Conservation (phyloP, 2,797 vertebrate species). For the Miichthys miiuy region DNA sequence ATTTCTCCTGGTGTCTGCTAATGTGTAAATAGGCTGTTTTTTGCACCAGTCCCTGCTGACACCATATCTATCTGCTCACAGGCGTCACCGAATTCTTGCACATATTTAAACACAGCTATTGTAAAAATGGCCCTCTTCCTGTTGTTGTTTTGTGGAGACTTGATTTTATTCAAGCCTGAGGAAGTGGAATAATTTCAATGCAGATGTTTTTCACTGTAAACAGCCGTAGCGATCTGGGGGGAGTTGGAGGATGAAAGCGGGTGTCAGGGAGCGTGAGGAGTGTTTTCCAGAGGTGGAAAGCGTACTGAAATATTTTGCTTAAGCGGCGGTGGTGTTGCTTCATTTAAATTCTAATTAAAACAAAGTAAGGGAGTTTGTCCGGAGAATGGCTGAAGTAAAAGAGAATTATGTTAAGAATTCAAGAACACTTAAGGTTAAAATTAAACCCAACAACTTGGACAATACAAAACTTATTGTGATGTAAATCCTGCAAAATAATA, state of each 20-base stretch:
- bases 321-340: slow-evolving; percentile 17
- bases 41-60: slow-evolving; percentile 61
- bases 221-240: slow-evolving; percentile 76
- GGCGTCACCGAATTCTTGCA: slow-evolving; percentile 75
- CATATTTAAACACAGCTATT: slow-evolving; percentile 85
- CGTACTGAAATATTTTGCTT: slow-evolving; percentile 54
- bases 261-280: slow-evolving; percentile 52
- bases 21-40: slow-evolving; percentile 69
- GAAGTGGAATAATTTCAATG: slow-evolving; percentile 89
- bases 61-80: slow-evolving; percentile 69
- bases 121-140: slow-evolving; percentile 88
- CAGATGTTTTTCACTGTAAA: slow-evolving; percentile 90
- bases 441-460: background rate
- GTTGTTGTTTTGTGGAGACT: slow-evolving; percentile 87
- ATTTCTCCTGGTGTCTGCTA: slow-evolving; percentile 44
- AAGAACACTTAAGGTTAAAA: slow-evolving; percentile 10
- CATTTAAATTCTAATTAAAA: slow-evolving; percentile 53
- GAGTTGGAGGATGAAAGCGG: slow-evolving; percentile 63
- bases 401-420: slow-evolving; percentile 4
- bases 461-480: background rate
- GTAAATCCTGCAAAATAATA: background rate
- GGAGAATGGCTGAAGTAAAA: slow-evolving; percentile 6
- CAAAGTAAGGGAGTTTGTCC: slow-evolving; percentile 5
- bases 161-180: slow-evolving; percentile 87
- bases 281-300: slow-evolving; percentile 69